Percentiles rank a stretch among this genome's conserved stretches.
phyloP scores from a whole-genome alignment of 30 jellyfish, hydroid and myxozoan species.

The Cassiopea andromeda region DNA sequence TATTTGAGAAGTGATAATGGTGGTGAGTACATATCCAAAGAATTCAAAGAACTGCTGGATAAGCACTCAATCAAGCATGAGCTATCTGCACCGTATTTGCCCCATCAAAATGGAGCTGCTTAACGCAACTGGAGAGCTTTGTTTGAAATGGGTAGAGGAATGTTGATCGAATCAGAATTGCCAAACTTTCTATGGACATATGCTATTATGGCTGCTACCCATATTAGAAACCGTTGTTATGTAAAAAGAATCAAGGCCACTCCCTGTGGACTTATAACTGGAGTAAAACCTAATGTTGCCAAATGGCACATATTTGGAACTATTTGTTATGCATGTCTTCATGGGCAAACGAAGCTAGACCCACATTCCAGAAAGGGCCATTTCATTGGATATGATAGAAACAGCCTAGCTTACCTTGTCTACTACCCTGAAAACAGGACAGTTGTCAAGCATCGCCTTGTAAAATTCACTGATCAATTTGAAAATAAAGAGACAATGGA shows the following conservation, averaged over 20 bases:
- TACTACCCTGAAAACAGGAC: conserved; percentile 37
- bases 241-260: conserved; percentile 53
- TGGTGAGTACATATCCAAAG: conserved; percentile 33
- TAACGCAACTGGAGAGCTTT: background rate
- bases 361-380: conserved; percentile 40
- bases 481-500: background rate
- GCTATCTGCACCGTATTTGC: conserved; percentile 36
- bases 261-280: conserved; percentile 66
- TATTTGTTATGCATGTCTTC: conserved; percentile 53
- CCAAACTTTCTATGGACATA: conserved; percentile 55
- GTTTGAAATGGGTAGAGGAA: background rate
- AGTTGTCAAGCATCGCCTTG: background rate
- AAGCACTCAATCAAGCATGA: conserved; percentile 44
- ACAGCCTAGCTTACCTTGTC: conserved; percentile 68
- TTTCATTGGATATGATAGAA: conserved; percentile 63
- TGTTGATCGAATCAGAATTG: conserved; percentile 11
- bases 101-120: conserved; percentile 56
- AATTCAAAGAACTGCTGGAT: conserved; percentile 31
- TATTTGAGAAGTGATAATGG: conserved; percentile 59
- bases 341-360: conserved; percentile 33
- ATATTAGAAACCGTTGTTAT: conserved; percentile 7
- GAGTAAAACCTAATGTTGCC: conserved; percentile 55
- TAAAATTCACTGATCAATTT: background rate
- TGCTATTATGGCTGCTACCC: conserved; percentile 13
- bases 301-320: conserved; percentile 53